phyloP scores from a whole-genome alignment of 1,140 invertebrate species.

The Drosophila gunungcola region DNA sequence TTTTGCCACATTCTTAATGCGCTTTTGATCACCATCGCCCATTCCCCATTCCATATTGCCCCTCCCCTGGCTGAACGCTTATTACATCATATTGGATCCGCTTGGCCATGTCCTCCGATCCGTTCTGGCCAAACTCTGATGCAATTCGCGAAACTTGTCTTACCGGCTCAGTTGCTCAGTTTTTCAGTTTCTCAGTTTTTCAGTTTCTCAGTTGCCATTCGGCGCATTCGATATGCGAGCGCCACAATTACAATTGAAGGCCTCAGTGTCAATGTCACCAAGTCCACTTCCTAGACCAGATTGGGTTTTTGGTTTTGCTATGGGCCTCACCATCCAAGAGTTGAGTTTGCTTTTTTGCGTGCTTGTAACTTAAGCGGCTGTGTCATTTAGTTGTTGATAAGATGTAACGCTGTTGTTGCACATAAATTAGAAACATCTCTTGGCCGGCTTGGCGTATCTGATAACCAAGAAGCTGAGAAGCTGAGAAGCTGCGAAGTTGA shows the following conservation, averaged over 20 bases:
- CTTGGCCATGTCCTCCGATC: conserved; percentile 23
- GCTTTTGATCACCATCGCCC: conserved; percentile 44
- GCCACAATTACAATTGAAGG: conserved; percentile 80
- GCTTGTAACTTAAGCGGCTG: conserved; percentile 77
- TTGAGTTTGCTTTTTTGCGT: conserved; percentile 47
- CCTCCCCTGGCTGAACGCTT: conserved; percentile 30
- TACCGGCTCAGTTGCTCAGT: conserved; percentile 67
- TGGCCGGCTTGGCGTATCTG: conserved; percentile 68
- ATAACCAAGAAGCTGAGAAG: conserved; percentile 57
- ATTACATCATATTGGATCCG: conserved; percentile 74
- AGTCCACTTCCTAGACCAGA: conserved; percentile 45
- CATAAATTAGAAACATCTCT: conserved; percentile 74
- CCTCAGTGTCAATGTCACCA: conserved; percentile 79
- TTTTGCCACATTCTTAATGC: conserved; percentile 65
- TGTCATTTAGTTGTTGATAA: conserved; percentile 80
- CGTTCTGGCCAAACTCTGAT: conserved; percentile 58
- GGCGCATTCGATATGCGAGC: conserved; percentile 77
- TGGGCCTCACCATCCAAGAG: conserved; percentile 34
- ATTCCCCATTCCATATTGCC: not conserved
- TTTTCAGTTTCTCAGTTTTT: conserved; percentile 36
- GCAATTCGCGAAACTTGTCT: conserved; percentile 79
- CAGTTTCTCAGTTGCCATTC: conserved; percentile 53
- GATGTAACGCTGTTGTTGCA: conserved; percentile 59
- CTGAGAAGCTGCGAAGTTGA: conserved; percentile 10
- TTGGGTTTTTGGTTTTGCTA: not conserved